A percentile compares a stretch with the other conserved stretches of the same genome.
These are phyloP conservation scores for Belgica antarctica DNA, from an alignment of 2,888 invertebrate genomes.

Conservation along the genomic window DNA sequence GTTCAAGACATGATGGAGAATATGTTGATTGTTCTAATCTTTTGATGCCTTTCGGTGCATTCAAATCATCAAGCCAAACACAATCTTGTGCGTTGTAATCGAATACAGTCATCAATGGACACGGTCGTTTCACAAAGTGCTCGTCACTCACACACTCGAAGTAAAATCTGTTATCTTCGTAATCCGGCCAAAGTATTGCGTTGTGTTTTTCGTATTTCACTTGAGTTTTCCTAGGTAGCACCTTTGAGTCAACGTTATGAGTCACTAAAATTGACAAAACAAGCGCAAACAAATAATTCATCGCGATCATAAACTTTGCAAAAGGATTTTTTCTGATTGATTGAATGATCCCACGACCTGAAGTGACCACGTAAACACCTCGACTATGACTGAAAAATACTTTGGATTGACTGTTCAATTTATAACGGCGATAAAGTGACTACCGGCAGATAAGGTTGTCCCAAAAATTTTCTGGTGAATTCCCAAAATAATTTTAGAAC, in stretches of 20 bases:
- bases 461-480: no score
- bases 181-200: constrained; percentile 3
- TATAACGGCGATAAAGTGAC: no score
- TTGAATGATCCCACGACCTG: no score
- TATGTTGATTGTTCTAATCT: not conserved
- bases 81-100: not conserved
- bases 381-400: no score
- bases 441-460: no score
- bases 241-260: not conserved
- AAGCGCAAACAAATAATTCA: no score
- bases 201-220: not conserved
- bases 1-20: not conserved
- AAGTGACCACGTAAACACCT: no score
- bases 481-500: no score
- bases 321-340: no score
- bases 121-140: not conserved
- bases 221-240: not conserved
- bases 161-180: not conserved
- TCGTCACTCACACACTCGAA: not conserved
- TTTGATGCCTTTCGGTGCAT: not conserved
- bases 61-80: not conserved
- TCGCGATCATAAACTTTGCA: no score
- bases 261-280: no score
- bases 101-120: not conserved
- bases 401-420: no score